A percentile compares a stretch with the other conserved stretches of the same genome.
These are phyloP conservation scores for Papilio elwesi DNA, from an alignment of 2,888 invertebrate species.

Conservation along the genomic window DNA sequence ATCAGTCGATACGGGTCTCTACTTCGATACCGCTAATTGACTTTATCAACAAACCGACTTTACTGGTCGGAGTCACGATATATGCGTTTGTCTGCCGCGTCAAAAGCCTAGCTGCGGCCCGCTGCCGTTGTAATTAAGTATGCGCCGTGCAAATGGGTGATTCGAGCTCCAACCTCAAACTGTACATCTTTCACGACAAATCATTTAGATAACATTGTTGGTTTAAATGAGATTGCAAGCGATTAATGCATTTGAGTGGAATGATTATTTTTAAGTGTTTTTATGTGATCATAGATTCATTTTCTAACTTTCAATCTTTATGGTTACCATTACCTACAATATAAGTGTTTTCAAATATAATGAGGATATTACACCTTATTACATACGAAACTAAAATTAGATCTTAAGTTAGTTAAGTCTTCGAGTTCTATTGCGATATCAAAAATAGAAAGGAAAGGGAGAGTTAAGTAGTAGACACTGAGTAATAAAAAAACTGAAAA, in stretches of 20 bases:
- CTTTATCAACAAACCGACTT: slow-evolving; percentile 84
- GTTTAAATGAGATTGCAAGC: slow-evolving; percentile 26
- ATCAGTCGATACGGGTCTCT: slow-evolving; percentile 80
- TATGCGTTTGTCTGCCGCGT: slow-evolving; percentile 81
- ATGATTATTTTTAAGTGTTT: not conserved
- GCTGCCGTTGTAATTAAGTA: slow-evolving; percentile 78
- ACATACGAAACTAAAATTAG: slow-evolving; percentile 6
- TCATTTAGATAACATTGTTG: slow-evolving; percentile 41
- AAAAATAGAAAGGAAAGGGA: no score
- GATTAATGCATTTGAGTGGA: slow-evolving; percentile 5
- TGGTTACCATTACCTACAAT: no score
- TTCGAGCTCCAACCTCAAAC: slow-evolving; percentile 58
- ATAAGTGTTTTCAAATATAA: no score
- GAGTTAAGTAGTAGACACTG: no score
- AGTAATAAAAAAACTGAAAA: no score
- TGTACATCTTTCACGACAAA: slow-evolving; percentile 38
- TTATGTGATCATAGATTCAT: not conserved
- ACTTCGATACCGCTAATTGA: slow-evolving; percentile 83
- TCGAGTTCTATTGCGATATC: no score
- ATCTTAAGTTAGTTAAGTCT: no score
- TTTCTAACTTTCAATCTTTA: no score
- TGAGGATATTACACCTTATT: no score
- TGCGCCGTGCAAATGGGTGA: slow-evolving; percentile 71
- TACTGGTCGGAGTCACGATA: slow-evolving; percentile 83
- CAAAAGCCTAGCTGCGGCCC: slow-evolving; percentile 81